Percentiles rank a stretch among this genome's conserved stretches.
phyloP scores from a whole-genome alignment of 2,888 invertebrate species.

The Ectropis crepuscularia region DNA sequence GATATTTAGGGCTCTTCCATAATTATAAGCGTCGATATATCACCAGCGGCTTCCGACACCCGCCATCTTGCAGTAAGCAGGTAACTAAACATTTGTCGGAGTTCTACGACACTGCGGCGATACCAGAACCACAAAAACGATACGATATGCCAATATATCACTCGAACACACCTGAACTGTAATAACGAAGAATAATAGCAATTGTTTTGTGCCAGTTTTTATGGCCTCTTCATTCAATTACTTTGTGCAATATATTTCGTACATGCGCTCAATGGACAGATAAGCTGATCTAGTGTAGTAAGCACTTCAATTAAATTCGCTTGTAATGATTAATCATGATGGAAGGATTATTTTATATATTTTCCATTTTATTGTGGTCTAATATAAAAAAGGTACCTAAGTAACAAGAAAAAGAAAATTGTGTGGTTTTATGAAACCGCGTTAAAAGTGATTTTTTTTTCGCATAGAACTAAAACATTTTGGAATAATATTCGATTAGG shows the following conservation, averaged over 20 bases:
- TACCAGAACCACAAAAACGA: conserved; percentile 62
- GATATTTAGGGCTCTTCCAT: conserved; percentile 4
- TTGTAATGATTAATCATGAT: too few species aligned
- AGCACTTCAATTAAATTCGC: too few species aligned
- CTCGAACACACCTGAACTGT: conserved; percentile 76
- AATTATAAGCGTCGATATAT: conserved; percentile 15
- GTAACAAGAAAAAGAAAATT: too few species aligned
- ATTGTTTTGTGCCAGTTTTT: conserved; percentile 76
- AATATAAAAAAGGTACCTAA: too few species aligned
- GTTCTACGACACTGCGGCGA: conserved; percentile 44
- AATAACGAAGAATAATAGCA: conserved; percentile 80
- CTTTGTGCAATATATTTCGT: conserved; percentile 43
- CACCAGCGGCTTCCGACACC: conserved; percentile 8
- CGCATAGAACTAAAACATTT: too few species aligned
- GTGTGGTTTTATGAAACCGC: too few species aligned
- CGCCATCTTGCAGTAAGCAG: conserved; percentile 46
- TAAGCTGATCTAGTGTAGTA: conserved; percentile 25
- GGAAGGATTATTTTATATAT: too few species aligned
- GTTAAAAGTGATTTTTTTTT: too few species aligned
- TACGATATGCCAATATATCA: conserved; percentile 75
- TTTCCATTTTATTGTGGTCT: too few species aligned
- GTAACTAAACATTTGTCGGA: conserved; percentile 58
- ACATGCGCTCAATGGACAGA: conserved; percentile 39
- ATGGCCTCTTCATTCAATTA: conserved; percentile 74
- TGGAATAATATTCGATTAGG: too few species aligned